phyloP scores from a whole-genome alignment of 2,797 vertebrate genomes.

The Macrochelys suwanniensis region DNA sequence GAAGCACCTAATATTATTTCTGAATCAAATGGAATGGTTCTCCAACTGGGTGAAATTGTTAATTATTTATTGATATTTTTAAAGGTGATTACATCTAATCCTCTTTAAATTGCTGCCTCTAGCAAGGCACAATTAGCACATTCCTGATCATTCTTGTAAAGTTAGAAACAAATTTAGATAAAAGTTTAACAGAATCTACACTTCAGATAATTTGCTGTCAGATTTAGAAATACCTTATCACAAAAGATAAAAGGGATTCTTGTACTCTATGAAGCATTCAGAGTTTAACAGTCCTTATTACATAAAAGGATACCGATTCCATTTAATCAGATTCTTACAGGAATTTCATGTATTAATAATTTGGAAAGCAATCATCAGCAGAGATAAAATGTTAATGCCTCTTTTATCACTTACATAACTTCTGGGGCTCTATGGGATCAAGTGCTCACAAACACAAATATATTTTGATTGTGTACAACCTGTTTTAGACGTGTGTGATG shows the following conservation, averaged over 20 bases:
- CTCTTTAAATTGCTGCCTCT: conserved; percentile 56
- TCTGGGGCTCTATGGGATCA: background rate
- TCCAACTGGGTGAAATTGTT: background rate
- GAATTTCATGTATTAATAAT: background rate
- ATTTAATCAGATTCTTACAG: background rate
- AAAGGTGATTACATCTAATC: conserved; percentile 60
- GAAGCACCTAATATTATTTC: conserved; percentile 58
- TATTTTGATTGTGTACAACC: background rate
- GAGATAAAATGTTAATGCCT: background rate
- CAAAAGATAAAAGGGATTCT: background rate
- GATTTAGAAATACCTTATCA: background rate
- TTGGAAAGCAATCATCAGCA: background rate
- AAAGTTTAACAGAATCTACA: background rate
- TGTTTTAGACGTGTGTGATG: conserved; percentile 2
- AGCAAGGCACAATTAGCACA: conserved; percentile 58
- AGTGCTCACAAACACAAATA: background rate
- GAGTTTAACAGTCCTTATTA: background rate
- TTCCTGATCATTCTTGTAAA: conserved; percentile 58
- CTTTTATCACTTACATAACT: background rate
- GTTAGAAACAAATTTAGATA: background rate
- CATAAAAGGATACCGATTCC: background rate
- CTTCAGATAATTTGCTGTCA: background rate
- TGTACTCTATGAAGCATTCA: background rate
- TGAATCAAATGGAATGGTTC: conserved; percentile 32
- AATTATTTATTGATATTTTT: conserved; percentile 41